Evolutionary conservation across 92 coral and sea anemone species (phyloP).

Genomic region (Paragorgia papillata): DNA sequence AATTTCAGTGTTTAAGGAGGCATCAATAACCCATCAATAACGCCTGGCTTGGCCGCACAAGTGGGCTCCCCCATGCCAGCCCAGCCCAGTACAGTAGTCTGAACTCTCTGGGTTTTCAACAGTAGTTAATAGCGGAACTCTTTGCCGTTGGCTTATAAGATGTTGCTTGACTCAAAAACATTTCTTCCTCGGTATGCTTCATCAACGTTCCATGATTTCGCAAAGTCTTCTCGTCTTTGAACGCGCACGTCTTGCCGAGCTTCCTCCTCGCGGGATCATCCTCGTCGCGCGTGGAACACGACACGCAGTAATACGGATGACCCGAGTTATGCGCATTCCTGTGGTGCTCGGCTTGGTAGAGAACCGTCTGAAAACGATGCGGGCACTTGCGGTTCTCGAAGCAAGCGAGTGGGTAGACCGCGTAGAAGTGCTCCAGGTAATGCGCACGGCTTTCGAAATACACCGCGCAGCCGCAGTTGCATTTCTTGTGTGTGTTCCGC

Average conservation of each 20-base stretch:
- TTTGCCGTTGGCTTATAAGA: conserved; percentile 18
- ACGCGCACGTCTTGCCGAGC: conserved; percentile 57
- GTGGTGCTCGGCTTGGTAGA: conserved; percentile 85
- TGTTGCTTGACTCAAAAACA: conserved; percentile 58
- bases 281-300: conserved; percentile 69
- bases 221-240: conserved; percentile 80
- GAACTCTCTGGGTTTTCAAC: too few species aligned
- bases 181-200: conserved; percentile 78
- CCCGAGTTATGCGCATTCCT: conserved; percentile 69
- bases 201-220: conserved; percentile 68
- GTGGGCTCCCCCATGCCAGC: too few species aligned
- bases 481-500: conserved; percentile 94
- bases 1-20: too few species aligned
- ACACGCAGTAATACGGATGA: conserved; percentile 85
- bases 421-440: conserved; percentile 85
- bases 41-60: too few species aligned
- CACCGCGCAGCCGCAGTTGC: conserved; percentile 93
- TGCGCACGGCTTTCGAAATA: conserved; percentile 80
- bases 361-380: conserved; percentile 79
- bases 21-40: too few species aligned
- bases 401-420: conserved; percentile 89
- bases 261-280: conserved; percentile 49
- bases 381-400: conserved; percentile 98
- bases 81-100: too few species aligned
- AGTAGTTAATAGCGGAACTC: conserved; percentile 35